Base-by-base conservation (phyloP, 1,140 invertebrate genomes). In the Musca vetustissima region DNA sequence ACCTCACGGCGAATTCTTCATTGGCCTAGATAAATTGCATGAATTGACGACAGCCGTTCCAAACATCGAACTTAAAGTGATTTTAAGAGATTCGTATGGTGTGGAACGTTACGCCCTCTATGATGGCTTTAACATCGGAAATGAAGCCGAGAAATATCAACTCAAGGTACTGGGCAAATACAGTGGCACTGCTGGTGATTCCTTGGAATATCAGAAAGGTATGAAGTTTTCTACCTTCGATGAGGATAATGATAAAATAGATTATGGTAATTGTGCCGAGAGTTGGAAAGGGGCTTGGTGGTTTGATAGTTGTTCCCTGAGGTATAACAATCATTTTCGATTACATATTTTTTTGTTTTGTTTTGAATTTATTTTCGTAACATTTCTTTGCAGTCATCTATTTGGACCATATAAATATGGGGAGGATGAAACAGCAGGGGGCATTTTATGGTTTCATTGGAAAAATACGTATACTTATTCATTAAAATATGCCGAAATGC, bases 241-340 rank as follows among this genome's bases (percentile, higher is more conserved):
- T 25, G 64, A 50, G 47, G 69, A 73, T 6, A 79, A 79, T 15
- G 72, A 76, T 19, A 77, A 79, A n/a, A 15, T 19, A 24, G 73
- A 61, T 9, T 67, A 73, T n/a, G 15, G 8, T 0, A 79, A 75
- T 43, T 79, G 77, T 22, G 77, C 77, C 1, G 19, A 21, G 0
- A 15, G 24, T 1, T 77, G 79, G n/a, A 76, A 75, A 32, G 74
- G 64, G 0, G 77, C 75, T 8, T 79, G 77, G n/a, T 79, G 77
- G 77, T 79, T 88, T 71, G 85, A 85, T 70, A 72, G 72, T 32
- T 76, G 73, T 22, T 69, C 73, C 19, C 6, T 43, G 6, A 13
- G 6, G 36, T 43, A 11, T 43, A 43, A 9, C n/a, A n/a, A n/a
- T n/a, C n/a, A 8, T 43, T 43, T 43, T 43, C 36, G 6, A 43